Evolutionary conservation across 2,888 invertebrate genomes (phyloP).

Genomic region (Podabrus alpinus): DNA sequence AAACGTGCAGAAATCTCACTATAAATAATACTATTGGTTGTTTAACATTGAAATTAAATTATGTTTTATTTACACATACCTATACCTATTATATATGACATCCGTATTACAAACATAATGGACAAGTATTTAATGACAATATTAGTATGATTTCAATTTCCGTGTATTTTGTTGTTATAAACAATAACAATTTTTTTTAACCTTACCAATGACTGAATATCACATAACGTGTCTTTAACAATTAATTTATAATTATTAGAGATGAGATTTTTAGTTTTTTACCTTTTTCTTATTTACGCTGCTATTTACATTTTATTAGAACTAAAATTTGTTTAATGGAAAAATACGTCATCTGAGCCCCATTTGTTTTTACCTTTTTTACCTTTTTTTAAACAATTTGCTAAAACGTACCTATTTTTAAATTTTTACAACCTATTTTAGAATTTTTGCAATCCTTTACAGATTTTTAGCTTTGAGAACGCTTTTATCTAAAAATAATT

Average conservation of each 20-base stretch:
- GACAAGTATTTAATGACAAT: conserved; percentile 30
- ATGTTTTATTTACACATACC: conserved; percentile 16
- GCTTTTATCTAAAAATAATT: no score
- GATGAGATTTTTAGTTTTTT: no score
- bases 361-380: no score
- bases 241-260: conserved; percentile 19
- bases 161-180: conserved; percentile 17
- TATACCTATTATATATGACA: conserved; percentile 23
- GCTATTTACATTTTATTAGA: no score
- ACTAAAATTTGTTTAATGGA: no score
- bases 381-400: no score
- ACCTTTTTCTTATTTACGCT: no score
- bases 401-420: no score
- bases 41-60: not conserved
- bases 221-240: conserved; percentile 9
- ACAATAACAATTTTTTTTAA: conserved; percentile 2
- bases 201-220: conserved; percentile 3
- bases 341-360: no score
- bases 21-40: not conserved
- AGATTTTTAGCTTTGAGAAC: no score
- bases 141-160: conserved; percentile 31
- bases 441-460: no score
- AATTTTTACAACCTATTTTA: no score
- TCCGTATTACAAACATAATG: conserved; percentile 30
- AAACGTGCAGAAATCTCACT: not conserved